Base-by-base conservation (phyloP, 2,113 vertebrate genomes). In the Melanotaenia duboulayi region DNA sequence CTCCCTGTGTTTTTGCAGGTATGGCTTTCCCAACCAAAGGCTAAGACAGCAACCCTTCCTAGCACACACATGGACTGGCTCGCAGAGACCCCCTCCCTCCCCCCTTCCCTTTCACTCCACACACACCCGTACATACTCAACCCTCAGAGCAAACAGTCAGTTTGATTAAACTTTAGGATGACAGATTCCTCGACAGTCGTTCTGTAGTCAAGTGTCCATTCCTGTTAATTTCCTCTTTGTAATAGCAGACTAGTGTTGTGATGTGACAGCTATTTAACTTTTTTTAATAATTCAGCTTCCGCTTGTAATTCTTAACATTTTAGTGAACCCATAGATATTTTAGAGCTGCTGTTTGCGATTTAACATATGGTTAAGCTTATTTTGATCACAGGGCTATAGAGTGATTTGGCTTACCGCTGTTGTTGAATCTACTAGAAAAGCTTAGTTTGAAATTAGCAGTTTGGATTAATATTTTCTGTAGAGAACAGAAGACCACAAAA, bases 1-100 rank as follows among this genome's bases (percentile, higher is more conserved):
- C 95, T 96, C 93, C 95, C 95, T 97, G 96, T 96, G 95, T 95
- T 95, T 90, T 96, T 95, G 95, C 94, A 99, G 98, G 97, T 99
- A 98, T 99, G 98, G 98, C 97, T 97, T 99, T 99, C 95, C 97
- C 97, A 95, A 98, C 98, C 96, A 99, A 99, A 96, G 98, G 98
- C 97, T 99, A 97, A 90, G 87, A 85, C 90, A 90, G 84, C 82
- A 84, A 76, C 71, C 77, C 85, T 64, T 78, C 75, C 74, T 86
- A 85, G 82, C 80, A 88, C 87, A 85, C 86, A 85, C 86, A 89
- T 13, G 91, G 91, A 92, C 91, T 92, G 91, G 87, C 89, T 90
- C 82, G 80, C 90, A 90, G 87, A 89, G 73, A 86, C 46, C 52
- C 55, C 67, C 35, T 60, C 37, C 46, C 22, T 17, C 14, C 17